These are phyloP conservation scores for Coecobrya sp. DNA, from an alignment of 2,888 invertebrate species.

Conservation along the genomic window DNA sequence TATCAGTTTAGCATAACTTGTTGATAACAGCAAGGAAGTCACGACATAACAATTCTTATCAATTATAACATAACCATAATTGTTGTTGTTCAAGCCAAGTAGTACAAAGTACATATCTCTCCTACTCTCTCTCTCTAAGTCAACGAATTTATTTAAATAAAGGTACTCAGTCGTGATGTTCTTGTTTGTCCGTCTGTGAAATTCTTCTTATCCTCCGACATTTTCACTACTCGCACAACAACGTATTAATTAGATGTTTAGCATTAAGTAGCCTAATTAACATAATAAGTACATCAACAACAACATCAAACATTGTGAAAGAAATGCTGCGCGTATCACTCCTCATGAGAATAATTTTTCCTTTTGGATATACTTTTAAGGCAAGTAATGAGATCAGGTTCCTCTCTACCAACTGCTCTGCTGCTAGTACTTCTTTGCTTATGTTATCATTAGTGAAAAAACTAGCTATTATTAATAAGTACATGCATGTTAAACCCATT, in stretches of 20 bases:
- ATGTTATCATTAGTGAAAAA: conserved; percentile 78
- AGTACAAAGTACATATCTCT: too few species aligned
- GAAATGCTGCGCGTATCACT: neutral
- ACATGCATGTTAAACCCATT: conserved; percentile 56
- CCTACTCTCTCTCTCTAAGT: neutral
- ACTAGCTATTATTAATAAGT: conserved; percentile 68
- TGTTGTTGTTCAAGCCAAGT: too few species aligned
- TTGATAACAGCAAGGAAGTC: too few species aligned
- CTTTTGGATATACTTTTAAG: neutral
- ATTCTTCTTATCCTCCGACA: too few species aligned
- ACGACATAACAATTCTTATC: too few species aligned
- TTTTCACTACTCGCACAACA: neutral
- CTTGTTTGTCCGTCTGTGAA: too few species aligned
- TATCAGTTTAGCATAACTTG: too few species aligned
- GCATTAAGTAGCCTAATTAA: conserved; percentile 79
- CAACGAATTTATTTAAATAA: too few species aligned
- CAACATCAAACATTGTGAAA: conserved; percentile 29
- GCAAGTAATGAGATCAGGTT: conserved; percentile 66
- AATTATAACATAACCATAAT: too few species aligned
- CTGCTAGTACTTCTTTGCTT: conserved; percentile 71
- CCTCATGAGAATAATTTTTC: neutral
- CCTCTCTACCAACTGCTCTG: neutral
- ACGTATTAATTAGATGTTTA: conserved; percentile 80
- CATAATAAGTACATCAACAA: conserved; percentile 58
- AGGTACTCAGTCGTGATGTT: too few species aligned